These are phyloP conservation scores for Danio choprae DNA, from an alignment of 2,797 vertebrate genomes.

Conservation along the genomic window DNA sequence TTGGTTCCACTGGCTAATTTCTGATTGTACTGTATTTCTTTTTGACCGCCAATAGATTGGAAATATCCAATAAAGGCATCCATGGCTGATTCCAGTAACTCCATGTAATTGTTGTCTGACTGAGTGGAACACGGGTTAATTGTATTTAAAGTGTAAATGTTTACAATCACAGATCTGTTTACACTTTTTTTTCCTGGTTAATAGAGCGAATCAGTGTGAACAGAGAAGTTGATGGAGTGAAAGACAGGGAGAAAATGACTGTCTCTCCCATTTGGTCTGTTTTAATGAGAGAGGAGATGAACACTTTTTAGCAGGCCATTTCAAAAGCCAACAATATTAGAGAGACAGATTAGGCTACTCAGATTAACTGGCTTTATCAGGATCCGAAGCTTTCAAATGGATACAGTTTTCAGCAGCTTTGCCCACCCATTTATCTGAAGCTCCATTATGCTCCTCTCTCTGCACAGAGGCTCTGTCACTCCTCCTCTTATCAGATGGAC, in stretches of 20 bases:
- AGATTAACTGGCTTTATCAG: slow-evolving; percentile 57
- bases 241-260: slow-evolving; percentile 41
- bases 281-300: slow-evolving; percentile 62
- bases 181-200: neutral
- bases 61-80: slow-evolving; percentile 1
- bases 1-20: neutral
- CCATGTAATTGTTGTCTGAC: slow-evolving; percentile 11
- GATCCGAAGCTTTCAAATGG: slow-evolving; percentile 52
- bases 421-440: slow-evolving; percentile 46
- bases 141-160: slow-evolving; percentile 60
- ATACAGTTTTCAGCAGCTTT: slow-evolving; percentile 55
- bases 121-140: slow-evolving; percentile 63
- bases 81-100: slow-evolving; percentile 8
- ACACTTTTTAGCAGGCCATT: slow-evolving; percentile 48
- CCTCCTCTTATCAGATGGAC: slow-evolving; percentile 22
- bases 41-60: slow-evolving; percentile 13
- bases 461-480: neutral
- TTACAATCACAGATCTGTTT: slow-evolving; percentile 43
- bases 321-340: slow-evolving; percentile 57
- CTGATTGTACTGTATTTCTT: neutral
- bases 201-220: neutral
- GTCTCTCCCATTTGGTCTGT: slow-evolving; percentile 49
- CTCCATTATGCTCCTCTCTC: slow-evolving; percentile 30
- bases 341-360: slow-evolving; percentile 58
- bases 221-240: slow-evolving; percentile 12